These are phyloP conservation scores for Papilio aristodemus DNA, from an alignment of 1,140 invertebrate genomes.

Conservation along the genomic window DNA sequence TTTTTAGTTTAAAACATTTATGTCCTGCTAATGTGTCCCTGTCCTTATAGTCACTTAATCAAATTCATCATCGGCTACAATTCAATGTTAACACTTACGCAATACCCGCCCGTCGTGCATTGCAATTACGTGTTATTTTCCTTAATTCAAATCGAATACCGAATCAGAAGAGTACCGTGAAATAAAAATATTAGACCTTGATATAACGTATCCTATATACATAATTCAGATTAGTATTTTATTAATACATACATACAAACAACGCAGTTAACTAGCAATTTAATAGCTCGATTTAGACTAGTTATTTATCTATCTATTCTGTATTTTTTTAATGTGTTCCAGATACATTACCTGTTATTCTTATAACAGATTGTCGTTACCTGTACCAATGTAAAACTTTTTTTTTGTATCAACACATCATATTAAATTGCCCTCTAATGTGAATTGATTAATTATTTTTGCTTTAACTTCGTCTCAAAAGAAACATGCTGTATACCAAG, in stretches of 20 bases:
- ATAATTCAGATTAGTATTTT: not conserved
- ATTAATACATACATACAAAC: not conserved
- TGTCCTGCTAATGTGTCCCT: not conserved
- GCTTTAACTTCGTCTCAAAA: too few species aligned
- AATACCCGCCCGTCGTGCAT: not conserved
- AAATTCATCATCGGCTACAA: not conserved
- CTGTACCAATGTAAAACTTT: too few species aligned
- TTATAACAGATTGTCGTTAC: too few species aligned
- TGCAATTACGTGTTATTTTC: not conserved
- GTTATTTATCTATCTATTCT: too few species aligned
- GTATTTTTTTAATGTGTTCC: too few species aligned
- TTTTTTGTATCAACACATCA: too few species aligned
- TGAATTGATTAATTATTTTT: too few species aligned
- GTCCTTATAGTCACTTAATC: constrained; percentile 16
- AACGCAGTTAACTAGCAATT: not conserved
- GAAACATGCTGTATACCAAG: too few species aligned
- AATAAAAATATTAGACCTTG: constrained; percentile 5
- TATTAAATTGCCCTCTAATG: too few species aligned
- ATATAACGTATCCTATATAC: not conserved
- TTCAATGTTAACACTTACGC: constrained; percentile 3
- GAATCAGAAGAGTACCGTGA: not conserved
- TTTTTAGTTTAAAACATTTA: too few species aligned
- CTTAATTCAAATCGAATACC: not conserved
- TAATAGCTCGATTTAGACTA: too few species aligned
- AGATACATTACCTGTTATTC: too few species aligned